Conservation (phyloP, 2,113 vertebrate genomes). For the Istiophorus platypterus region DNA sequence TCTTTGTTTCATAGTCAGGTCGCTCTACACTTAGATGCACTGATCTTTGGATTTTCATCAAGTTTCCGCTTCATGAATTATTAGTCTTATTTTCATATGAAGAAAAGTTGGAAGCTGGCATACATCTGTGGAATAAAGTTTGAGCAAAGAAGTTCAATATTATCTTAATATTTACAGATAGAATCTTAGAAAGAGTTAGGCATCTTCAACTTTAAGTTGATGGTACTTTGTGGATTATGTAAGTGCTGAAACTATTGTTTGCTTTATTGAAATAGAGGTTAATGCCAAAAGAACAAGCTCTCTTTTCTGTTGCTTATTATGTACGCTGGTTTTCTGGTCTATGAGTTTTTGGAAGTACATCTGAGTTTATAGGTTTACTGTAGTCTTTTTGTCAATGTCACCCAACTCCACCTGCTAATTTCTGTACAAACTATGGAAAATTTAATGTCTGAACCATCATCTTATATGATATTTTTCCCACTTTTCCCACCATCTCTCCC, state of each 20-base stretch:
- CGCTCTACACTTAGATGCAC: slow-evolving; percentile 80
- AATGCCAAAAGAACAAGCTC: background rate
- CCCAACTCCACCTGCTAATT: background rate
- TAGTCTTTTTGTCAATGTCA: background rate
- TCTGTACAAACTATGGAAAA: background rate
- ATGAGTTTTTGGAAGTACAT: background rate
- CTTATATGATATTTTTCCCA: background rate
- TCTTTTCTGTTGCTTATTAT: background rate
- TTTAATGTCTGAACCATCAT: background rate
- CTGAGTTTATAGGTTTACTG: background rate
- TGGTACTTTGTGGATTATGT: background rate
- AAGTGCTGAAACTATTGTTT: background rate
- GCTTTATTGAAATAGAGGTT: background rate
- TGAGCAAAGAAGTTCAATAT: slow-evolving; percentile 53
- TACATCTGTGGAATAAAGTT: slow-evolving; percentile 60
- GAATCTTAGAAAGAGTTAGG: slow-evolving; percentile 34
- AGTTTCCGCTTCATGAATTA: slow-evolving; percentile 84
- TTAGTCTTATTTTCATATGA: slow-evolving; percentile 84
- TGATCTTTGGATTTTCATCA: slow-evolving; percentile 84
- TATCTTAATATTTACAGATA: slow-evolving; percentile 69
- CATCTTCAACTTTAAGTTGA: slow-evolving; percentile 16
- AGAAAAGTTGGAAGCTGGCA: slow-evolving; percentile 72
- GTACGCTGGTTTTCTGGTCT: background rate
- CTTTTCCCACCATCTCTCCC: background rate
- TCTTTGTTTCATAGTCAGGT: slow-evolving; percentile 69